phyloP scores from a whole-genome alignment of 2,888 invertebrate species.

The Dynastes maya region DNA sequence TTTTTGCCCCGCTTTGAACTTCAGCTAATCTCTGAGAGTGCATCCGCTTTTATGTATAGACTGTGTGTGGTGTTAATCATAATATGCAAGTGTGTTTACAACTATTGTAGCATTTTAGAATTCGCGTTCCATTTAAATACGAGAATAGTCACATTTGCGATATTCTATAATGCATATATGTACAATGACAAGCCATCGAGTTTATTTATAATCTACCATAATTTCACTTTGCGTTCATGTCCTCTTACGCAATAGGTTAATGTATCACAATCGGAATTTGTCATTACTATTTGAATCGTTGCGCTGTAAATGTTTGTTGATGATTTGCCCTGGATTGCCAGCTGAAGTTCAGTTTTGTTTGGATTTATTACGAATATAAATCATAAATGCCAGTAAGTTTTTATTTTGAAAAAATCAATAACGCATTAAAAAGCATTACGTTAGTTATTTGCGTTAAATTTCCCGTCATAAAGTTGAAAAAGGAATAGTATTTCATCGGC shows the following conservation, averaged over 20 bases:
- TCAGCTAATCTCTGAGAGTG: too few relatives aligned
- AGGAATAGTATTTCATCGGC: too few relatives aligned
- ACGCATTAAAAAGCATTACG: too few relatives aligned
- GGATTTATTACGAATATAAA: too few relatives aligned
- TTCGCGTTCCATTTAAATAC: not conserved
- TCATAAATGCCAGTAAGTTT: too few relatives aligned
- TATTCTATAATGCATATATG: not conserved
- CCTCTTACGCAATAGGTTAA: not conserved
- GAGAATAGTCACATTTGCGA: not conserved
- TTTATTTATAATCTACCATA: not conserved
- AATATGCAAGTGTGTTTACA: not conserved
- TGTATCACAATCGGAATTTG: not conserved
- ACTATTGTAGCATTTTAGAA: not conserved
- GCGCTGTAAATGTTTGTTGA: not conserved
- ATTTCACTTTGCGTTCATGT: not conserved
- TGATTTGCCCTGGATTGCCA: not conserved
- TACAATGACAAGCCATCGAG: not conserved
- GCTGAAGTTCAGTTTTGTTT: too few relatives aligned
- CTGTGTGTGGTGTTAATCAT: not conserved
- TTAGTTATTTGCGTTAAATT: too few relatives aligned
- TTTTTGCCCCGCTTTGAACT: not conserved
- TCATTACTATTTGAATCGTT: not conserved
- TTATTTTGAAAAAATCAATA: too few relatives aligned
- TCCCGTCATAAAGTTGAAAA: too few relatives aligned
- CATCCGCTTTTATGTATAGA: too few relatives aligned